A percentile compares a stretch with the other conserved stretches of the same genome.
Conservation (phyloP, 2,888 invertebrate genomes). For the Helleia helle region DNA sequence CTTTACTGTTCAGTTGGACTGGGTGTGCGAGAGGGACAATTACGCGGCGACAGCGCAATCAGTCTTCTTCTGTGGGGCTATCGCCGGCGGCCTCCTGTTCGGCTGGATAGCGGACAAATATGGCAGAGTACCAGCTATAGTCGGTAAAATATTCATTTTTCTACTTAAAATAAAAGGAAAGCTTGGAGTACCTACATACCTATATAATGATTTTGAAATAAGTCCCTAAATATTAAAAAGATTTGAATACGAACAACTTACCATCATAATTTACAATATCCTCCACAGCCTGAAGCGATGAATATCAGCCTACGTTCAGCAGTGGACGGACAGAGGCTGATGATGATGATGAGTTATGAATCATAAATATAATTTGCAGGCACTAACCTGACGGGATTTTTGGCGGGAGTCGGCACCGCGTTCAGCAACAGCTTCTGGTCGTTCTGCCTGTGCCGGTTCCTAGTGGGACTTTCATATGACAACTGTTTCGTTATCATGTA, state of each 20-base stretch:
- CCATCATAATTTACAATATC: too few relatives aligned
- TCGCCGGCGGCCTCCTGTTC: slow-evolving; percentile 86
- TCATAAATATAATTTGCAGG: slow-evolving; percentile 36
- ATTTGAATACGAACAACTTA: too few relatives aligned
- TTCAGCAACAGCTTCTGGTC: slow-evolving; percentile 83
- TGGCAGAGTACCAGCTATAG: slow-evolving; percentile 87
- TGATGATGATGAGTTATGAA: too few relatives aligned
- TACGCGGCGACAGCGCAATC: slow-evolving; percentile 85
- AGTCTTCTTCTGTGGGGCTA: slow-evolving; percentile 89
- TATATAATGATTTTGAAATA: too few relatives aligned
- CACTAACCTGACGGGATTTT: slow-evolving; percentile 82
- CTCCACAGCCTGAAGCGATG: too few relatives aligned
- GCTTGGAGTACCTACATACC: too few relatives aligned
- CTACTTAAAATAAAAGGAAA: too few relatives aligned
- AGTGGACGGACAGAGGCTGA: too few relatives aligned
- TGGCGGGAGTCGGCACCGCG: slow-evolving; percentile 81
- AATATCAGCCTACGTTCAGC: too few relatives aligned
- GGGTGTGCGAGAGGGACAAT: slow-evolving; percentile 89
- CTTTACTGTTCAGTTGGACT: slow-evolving; percentile 78
- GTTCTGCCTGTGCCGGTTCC: slow-evolving; percentile 87
- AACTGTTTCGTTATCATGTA: slow-evolving; percentile 95
- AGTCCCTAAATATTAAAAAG: too few relatives aligned
- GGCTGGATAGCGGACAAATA: slow-evolving; percentile 91
- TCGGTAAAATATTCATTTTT: slow-evolving; percentile 52
- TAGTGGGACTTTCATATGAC: slow-evolving; percentile 90